A percentile compares a stretch with the other conserved stretches of the same genome.
Evolutionary conservation across 2,888 invertebrate genomes (phyloP).

Genomic region (Podabrus alpinus): DNA sequence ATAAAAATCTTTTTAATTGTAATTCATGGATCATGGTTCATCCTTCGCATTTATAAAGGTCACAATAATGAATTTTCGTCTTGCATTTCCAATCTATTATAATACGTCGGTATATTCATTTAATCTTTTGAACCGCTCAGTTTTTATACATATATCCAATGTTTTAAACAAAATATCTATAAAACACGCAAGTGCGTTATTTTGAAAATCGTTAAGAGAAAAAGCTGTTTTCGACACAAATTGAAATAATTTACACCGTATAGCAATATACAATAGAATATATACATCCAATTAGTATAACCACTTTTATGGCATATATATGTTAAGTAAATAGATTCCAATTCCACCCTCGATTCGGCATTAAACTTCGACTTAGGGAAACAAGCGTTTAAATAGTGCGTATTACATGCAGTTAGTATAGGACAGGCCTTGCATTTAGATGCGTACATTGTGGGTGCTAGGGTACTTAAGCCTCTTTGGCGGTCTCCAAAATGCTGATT

Average conservation of each 20-base stretch:
- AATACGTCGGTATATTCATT: too few species aligned
- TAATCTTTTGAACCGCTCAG: too few species aligned
- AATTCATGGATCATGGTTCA: neutral
- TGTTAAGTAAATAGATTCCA: constrained; percentile 14
- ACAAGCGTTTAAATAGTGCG: constrained; percentile 42
- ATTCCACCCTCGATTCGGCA: constrained; percentile 24
- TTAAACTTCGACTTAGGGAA: constrained; percentile 28
- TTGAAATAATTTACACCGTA: neutral
- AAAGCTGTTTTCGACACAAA: neutral
- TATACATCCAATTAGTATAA: neutral
- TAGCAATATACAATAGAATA: neutral
- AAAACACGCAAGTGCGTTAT: too few species aligned
- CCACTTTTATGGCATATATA: constrained; percentile 2
- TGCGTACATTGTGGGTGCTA: constrained; percentile 44
- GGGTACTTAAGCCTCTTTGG: constrained; percentile 42
- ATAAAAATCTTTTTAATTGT: neutral
- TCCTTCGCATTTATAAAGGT: neutral
- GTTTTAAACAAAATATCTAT: too few species aligned
- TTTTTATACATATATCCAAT: too few species aligned
- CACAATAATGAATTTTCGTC: neutral
- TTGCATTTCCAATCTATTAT: too few species aligned
- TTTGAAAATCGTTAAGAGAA: neutral
- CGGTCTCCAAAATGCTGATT: constrained; percentile 45
- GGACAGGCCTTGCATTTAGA: constrained; percentile 47
- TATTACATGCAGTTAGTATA: constrained; percentile 43